phyloP scores from a whole-genome alignment of 1,140 invertebrate genomes.

The Schlechtendalia chinensis region DNA sequence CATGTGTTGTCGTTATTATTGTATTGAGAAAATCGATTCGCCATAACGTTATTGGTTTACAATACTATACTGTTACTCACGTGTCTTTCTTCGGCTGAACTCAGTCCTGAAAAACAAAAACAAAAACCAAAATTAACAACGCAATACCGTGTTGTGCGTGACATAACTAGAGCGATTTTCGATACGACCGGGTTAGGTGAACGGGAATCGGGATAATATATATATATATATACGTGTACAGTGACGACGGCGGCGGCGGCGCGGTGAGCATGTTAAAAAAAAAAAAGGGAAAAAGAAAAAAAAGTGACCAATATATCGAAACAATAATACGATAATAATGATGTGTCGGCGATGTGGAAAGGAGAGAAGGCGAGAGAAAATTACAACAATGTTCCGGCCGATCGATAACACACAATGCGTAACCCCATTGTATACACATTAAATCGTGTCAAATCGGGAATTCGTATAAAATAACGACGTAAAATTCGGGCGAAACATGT shows the following conservation, averaged over 20 bases:
- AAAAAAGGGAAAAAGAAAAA: too few species aligned
- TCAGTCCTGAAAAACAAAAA: constrained; percentile 64
- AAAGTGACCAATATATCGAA: constrained; percentile 35
- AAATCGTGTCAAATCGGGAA: constrained; percentile 46
- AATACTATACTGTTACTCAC: constrained; percentile 63
- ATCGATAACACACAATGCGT: constrained; percentile 46
- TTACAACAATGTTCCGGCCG: constrained; percentile 47
- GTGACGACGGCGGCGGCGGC: neutral
- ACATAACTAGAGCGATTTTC: neutral
- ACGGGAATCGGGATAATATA: neutral
- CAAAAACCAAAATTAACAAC: constrained; percentile 50
- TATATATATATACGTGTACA: neutral
- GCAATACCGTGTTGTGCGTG: neutral
- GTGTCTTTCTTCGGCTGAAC: constrained; percentile 68
- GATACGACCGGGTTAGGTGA: neutral
- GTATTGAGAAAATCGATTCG: neutral
- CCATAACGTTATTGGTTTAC: neutral
- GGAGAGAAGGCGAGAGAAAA: constrained; percentile 26
- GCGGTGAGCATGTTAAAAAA: neutral
- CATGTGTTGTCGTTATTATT: too few species aligned
- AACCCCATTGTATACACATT: constrained; percentile 35
- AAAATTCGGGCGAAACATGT: constrained; percentile 37
- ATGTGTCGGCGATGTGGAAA: constrained; percentile 19
- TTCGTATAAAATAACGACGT: constrained; percentile 25
- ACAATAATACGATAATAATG: constrained; percentile 23